Base-by-base conservation (phyloP, 2,888 invertebrate species). In the Ochropleura plecta region DNA sequence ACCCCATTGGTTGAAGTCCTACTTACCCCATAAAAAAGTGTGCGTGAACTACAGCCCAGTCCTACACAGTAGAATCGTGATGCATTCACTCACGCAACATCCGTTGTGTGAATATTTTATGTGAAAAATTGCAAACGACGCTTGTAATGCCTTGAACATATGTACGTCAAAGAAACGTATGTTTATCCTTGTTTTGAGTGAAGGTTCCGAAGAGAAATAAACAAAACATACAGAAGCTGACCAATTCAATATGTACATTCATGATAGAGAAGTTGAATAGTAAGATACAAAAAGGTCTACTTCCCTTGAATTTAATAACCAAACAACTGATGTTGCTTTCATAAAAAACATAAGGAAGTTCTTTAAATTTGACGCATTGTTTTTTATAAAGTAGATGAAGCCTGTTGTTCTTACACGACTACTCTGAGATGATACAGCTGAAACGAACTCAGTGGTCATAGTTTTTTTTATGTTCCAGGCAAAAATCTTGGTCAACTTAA, bases 21-120 rank as follows among this genome's bases (percentile, higher is more conserved):
- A 69, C 73, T 81, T 81, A 73, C 49, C 49, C 59, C 73, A 69
- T 82, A 79, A 79, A 76, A 73, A 65, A 46, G 57, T 44, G 64
- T 73, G 65, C 65, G 70, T 70, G 72, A 65, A 79, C 70, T 49
- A 73, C 46, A 67, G 48, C 48, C 64, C 63, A 42, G 40, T 16
- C 48, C 30, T 62, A 74, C 49, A 79, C 67, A 73, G 64, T 18
- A 59, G 57, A 70, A 70, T 67, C 49, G 67, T 76, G 79, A 88
- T 81, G 79, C 88, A 91, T 91, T 91, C 90, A 77, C 84, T 81
- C 90, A 90, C 88, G 92, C 90, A 90, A 91, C 88, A 86, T 88
- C 88, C 90, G 87, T 82, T 60, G 81, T 83, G 86, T 93, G 91
- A 93, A 94, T 93, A 92, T 93, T 93, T 92, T 89, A 93, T 92